These are phyloP conservation scores for Drosophila kikkawai DNA, from an alignment of 1,140 invertebrate genomes.

Conservation along the genomic window DNA sequence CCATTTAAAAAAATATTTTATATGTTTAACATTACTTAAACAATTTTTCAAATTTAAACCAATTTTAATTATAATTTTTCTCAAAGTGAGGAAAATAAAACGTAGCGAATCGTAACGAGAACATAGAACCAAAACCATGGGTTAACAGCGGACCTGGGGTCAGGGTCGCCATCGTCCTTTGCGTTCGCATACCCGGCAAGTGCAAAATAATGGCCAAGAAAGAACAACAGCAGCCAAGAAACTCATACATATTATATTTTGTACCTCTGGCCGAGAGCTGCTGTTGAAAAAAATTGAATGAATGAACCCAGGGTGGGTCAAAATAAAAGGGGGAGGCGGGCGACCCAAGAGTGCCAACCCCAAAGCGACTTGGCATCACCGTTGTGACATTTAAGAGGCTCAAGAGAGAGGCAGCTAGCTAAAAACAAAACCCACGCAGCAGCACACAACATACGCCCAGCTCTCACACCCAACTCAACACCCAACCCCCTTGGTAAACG, in stretches of 20 bases:
- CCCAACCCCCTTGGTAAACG: constrained; percentile 5
- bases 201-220: constrained; percentile 73
- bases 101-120: constrained; percentile 30
- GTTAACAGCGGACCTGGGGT: constrained; percentile 57
- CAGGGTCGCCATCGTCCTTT: constrained; percentile 68
- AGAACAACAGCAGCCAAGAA: constrained; percentile 44
- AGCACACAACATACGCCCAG: constrained; percentile 18
- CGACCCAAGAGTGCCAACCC: constrained; percentile 61
- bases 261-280: constrained; percentile 41
- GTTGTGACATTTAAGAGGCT: constrained; percentile 81
- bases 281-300: constrained; percentile 19
- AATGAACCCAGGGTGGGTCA: constrained; percentile 12
- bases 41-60: neutral
- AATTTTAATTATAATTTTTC: neutral
- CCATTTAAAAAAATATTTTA: neutral
- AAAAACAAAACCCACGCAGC: constrained; percentile 71
- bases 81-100: constrained; percentile 21
- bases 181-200: constrained; percentile 45
- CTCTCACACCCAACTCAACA: neutral
- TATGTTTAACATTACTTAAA: neutral
- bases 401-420: constrained; percentile 68
- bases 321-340: constrained; percentile 6
- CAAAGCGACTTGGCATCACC: constrained; percentile 65
- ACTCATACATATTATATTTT: constrained; percentile 65
- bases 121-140: constrained; percentile 7